A percentile compares a stretch with the other conserved stretches of the same genome.
Conservation (phyloP, 2,797 vertebrate species). For the Acipenser transmontanus region DNA sequence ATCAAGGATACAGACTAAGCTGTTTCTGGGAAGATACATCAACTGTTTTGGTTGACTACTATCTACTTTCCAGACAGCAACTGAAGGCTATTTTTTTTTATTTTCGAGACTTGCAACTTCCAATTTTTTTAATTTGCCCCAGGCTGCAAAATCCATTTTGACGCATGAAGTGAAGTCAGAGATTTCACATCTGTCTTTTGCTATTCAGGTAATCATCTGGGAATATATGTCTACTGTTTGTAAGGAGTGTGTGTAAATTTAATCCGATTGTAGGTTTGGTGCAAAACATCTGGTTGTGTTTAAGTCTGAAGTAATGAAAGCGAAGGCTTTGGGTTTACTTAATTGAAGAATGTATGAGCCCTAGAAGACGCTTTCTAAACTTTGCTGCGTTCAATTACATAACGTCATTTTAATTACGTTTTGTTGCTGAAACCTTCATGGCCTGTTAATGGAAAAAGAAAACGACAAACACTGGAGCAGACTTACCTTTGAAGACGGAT, state of each 20-base stretch:
- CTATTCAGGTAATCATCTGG: slow-evolving; percentile 49
- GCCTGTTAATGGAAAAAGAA: slow-evolving; percentile 18
- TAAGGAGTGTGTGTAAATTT: slow-evolving; percentile 32
- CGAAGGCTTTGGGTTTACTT: slow-evolving; percentile 40
- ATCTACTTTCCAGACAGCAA: too few species aligned
- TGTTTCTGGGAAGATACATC: too few species aligned
- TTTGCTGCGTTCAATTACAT: slow-evolving; percentile 34
- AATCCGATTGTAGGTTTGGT: slow-evolving; percentile 35
- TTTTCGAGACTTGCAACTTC: too few species aligned
- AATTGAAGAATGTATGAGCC: slow-evolving; percentile 39
- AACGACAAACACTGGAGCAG: too few species aligned
- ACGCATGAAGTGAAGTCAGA: slow-evolving; percentile 2
- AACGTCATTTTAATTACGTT: slow-evolving; percentile 47
- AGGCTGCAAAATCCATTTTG: slow-evolving; percentile 23
- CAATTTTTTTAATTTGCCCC: slow-evolving; percentile 8
- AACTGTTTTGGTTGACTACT: too few species aligned
- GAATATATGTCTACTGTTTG: slow-evolving; percentile 34
- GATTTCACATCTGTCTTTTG: slow-evolving; percentile 46
- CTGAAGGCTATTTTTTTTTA: too few species aligned
- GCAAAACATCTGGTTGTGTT: slow-evolving; percentile 58
- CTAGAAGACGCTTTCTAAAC: slow-evolving; percentile 24
- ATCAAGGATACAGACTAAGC: too few species aligned
- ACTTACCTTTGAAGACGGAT: too few species aligned
- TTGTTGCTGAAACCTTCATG: slow-evolving; percentile 31
- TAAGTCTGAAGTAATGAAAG: slow-evolving; percentile 42